Evolutionary conservation across 1,140 invertebrate genomes (phyloP).

Genomic region (Tetramorium alpestre): DNA sequence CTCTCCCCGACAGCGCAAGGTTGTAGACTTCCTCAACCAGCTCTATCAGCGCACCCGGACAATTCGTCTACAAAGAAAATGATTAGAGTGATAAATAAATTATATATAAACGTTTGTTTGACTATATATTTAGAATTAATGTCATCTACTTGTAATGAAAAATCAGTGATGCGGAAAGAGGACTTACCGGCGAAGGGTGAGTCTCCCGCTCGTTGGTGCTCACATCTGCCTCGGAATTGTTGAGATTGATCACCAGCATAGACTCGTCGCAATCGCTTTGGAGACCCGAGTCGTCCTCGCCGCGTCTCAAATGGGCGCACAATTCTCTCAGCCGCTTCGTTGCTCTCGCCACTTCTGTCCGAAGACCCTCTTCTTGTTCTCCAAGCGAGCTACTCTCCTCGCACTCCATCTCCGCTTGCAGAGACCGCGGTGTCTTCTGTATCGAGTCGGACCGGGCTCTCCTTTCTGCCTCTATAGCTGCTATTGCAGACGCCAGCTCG

Average conservation of each 20-base stretch:
- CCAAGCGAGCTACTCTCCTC: constrained; percentile 87
- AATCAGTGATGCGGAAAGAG: neutral
- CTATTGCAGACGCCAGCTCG: constrained; percentile 81
- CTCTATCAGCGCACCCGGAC: constrained; percentile 80
- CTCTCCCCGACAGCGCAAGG: constrained; percentile 87
- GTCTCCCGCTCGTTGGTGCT: constrained; percentile 59
- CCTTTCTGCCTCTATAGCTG: constrained; percentile 78
- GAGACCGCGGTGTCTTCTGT: constrained; percentile 86
- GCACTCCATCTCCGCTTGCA: constrained; percentile 92
- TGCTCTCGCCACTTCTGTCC: constrained; percentile 88
- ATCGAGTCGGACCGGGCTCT: constrained; percentile 80
- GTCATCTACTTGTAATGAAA: neutral
- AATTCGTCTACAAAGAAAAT: constrained; percentile 69
- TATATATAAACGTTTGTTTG: neutral
- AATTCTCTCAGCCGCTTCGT: constrained; percentile 89
- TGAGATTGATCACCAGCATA: constrained; percentile 83
- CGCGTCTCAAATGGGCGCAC: constrained; percentile 89
- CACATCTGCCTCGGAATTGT: constrained; percentile 81
- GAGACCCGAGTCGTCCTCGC: constrained; percentile 88
- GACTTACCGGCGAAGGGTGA: constrained; percentile 55
- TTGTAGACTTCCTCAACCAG: constrained; percentile 90
- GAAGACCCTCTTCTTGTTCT: constrained; percentile 88
- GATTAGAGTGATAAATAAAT: neutral
- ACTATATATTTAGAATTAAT: neutral
- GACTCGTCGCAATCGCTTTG: constrained; percentile 87